These are phyloP conservation scores for Volucella zonaria DNA, from an alignment of 2,888 invertebrate genomes.

Conservation along the genomic window DNA sequence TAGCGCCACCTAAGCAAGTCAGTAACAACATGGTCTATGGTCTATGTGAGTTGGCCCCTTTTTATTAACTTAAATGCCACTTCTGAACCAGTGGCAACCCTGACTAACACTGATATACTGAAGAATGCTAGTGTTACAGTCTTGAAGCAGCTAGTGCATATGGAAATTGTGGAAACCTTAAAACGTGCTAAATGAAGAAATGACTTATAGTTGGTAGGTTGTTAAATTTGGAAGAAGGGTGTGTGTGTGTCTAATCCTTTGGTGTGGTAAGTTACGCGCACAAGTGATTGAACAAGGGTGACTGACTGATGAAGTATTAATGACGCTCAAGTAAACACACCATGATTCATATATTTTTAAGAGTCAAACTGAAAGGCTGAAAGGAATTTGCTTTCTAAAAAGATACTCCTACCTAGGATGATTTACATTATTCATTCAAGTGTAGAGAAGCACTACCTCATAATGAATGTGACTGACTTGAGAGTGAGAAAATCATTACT, in stretches of 20 bases:
- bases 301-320: conserved; percentile 59
- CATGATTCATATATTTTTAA: not conserved
- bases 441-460: conserved; percentile 17
- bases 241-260: conserved; percentile 51
- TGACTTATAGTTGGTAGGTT: conserved; percentile 60
- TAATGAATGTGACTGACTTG: conserved; percentile 45
- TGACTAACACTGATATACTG: conserved; percentile 57
- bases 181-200: conserved; percentile 69
- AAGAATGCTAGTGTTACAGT: conserved; percentile 22
- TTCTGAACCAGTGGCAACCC: no score
- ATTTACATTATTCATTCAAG: conserved; percentile 10
- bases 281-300: conserved; percentile 58
- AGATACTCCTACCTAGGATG: conserved; percentile 11
- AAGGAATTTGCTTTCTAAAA: conserved; percentile 7
- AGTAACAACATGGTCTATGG: no score
- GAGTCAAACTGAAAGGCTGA: conserved; percentile 16
- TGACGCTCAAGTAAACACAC: conserved; percentile 38
- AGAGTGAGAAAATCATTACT: conserved; percentile 46
- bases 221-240: not conserved
- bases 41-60: no score
- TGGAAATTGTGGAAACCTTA: conserved; percentile 41
- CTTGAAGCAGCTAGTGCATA: conserved; percentile 49
- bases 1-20: no score
- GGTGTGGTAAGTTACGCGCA: conserved; percentile 50
- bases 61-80: no score